phyloP scores from a whole-genome alignment of 2,888 invertebrate species.

The Phaonia tiefii region DNA sequence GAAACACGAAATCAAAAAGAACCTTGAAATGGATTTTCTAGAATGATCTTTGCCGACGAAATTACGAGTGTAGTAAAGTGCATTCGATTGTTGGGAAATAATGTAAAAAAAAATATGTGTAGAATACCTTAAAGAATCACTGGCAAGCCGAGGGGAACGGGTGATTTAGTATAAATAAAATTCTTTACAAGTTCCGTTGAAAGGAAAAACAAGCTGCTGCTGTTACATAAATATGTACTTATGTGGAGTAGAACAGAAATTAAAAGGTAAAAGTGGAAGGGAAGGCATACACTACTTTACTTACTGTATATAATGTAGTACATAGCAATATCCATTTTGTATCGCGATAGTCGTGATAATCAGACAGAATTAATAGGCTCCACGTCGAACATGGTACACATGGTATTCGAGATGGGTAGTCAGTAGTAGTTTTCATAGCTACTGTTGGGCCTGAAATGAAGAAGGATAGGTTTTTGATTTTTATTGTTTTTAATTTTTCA shows the following conservation, averaged over 20 bases:
- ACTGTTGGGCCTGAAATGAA: too few relatives aligned
- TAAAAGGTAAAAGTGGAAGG: not conserved
- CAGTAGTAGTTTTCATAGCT: too few relatives aligned
- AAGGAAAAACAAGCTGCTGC: constrained; percentile 12
- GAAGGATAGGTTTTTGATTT: too few relatives aligned
- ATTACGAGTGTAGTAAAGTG: constrained; percentile 5
- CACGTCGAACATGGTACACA: too few relatives aligned
- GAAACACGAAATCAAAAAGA: constrained; percentile 8
- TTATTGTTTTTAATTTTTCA: too few relatives aligned
- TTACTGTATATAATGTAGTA: too few relatives aligned
- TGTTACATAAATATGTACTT: not conserved
- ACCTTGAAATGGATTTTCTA: constrained; percentile 58
- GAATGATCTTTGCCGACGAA: constrained; percentile 42
- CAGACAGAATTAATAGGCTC: constrained; percentile 7
- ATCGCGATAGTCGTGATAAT: constrained; percentile 13
- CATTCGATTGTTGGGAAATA: not conserved
- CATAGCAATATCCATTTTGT: not conserved
- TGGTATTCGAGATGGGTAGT: too few relatives aligned
- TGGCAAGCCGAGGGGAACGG: not conserved
- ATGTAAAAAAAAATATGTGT: not conserved
- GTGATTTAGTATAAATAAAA: constrained; percentile 13
- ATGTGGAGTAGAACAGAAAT: not conserved
- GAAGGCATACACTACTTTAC: too few relatives aligned
- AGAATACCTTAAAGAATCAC: constrained; percentile 28
- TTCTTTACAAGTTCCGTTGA: constrained; percentile 23